Conservation (phyloP, 2,888 invertebrate genomes). For the Saturnia japonica region DNA sequence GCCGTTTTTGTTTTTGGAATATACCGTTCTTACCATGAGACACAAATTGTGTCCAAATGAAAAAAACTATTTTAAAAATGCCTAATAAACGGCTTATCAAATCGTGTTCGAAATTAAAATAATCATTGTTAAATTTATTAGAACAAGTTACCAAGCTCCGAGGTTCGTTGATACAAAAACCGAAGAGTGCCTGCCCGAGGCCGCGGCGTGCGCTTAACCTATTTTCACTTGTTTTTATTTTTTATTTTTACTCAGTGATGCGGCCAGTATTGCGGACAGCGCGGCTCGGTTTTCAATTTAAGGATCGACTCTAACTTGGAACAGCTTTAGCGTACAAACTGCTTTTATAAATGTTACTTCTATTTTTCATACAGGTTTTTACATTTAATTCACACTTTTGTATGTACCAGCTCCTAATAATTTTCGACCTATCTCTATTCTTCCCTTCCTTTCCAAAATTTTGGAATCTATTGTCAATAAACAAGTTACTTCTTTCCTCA, state of each 20-base stretch:
- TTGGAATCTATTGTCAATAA: too few relatives aligned
- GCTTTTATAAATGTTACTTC: constrained; percentile 7
- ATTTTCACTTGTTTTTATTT: too few relatives aligned
- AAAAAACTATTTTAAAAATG: background rate
- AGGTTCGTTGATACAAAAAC: constrained; percentile 55
- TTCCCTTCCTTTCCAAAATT: too few relatives aligned
- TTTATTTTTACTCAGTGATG: constrained; percentile 26
- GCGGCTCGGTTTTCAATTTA: constrained; percentile 6
- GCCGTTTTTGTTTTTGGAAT: too few relatives aligned
- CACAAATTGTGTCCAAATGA: too few relatives aligned
- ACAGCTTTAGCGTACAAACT: background rate
- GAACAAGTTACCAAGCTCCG: constrained; percentile 37
- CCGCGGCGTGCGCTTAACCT: constrained; percentile 68
- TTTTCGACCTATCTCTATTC: too few relatives aligned
- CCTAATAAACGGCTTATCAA: background rate
- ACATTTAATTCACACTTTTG: too few relatives aligned
- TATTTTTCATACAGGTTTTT: background rate
- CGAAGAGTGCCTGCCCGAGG: constrained; percentile 42
- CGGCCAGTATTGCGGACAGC: background rate
- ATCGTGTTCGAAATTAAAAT: background rate
- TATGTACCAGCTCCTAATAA: too few relatives aligned
- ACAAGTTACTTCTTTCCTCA: too few relatives aligned
- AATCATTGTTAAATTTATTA: constrained; percentile 46
- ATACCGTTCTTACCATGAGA: too few relatives aligned
- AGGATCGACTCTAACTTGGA: background rate